phyloP scores from a whole-genome alignment of 2,113 vertebrate genomes.

The Podiceps cristatus region DNA sequence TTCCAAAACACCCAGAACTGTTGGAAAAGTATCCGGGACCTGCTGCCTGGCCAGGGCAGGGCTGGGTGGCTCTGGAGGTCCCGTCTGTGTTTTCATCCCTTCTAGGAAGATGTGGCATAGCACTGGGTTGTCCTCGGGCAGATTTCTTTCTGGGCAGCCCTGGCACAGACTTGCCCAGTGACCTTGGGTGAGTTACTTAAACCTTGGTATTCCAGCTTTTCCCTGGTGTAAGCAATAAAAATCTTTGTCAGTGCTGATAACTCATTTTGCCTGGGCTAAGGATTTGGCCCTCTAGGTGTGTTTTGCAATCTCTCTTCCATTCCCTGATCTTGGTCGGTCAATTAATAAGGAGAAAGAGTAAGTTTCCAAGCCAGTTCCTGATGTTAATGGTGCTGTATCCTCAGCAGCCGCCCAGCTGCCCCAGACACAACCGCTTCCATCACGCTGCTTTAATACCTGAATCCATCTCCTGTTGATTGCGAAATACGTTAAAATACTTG shows the following conservation, averaged over 20 bases:
- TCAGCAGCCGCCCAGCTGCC: not conserved
- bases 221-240: not conserved
- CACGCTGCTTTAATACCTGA: not conserved
- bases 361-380: not conserved
- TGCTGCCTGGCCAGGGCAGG: not conserved
- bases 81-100: fast-evolving
- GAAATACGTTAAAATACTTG: not conserved
- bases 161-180: not conserved
- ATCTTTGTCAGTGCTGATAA: not conserved
- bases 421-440: not conserved
- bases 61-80: not conserved
- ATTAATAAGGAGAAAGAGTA: not conserved
- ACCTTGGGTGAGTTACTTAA: not conserved
- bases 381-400: not conserved
- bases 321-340: not conserved
- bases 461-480: fast-evolving
- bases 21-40: not conserved
- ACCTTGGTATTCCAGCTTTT: not conserved
- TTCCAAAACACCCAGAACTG: not conserved
- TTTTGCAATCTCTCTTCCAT: not conserved
- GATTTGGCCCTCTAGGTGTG: not conserved
- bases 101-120: not conserved
- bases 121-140: not conserved
- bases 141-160: not conserved
- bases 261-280: not conserved